Conservation (phyloP, 2,888 invertebrate species). For the Sepioteuthis lessoniana region DNA sequence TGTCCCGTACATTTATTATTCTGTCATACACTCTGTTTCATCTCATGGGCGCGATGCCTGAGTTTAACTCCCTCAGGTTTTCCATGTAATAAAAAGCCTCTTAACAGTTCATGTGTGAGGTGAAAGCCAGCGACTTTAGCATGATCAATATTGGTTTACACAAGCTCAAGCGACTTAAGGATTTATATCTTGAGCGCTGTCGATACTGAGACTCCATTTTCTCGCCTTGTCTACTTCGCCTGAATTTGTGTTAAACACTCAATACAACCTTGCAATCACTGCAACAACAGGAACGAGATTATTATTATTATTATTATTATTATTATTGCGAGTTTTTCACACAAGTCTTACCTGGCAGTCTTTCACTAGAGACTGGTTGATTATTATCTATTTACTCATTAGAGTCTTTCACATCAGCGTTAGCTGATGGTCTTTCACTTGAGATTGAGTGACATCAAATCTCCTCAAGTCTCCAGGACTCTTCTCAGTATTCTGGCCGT, state of each 20-base stretch:
- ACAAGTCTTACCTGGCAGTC: no score
- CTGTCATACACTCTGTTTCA: background rate
- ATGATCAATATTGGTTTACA: background rate
- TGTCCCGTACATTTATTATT: background rate
- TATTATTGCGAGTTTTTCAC: no score
- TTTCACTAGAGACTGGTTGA: no score
- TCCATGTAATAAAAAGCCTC: background rate
- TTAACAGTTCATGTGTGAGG: slow-evolving; percentile 19
- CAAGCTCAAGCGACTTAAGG: background rate
- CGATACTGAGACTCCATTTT: background rate
- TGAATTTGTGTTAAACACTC: background rate
- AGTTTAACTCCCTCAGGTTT: background rate
- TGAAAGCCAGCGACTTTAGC: background rate
- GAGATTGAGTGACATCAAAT: no score
- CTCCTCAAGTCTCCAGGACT: no score
- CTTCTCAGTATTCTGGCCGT: no score
- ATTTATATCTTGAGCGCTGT: background rate
- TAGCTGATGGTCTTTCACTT: no score
- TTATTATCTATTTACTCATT: no score
- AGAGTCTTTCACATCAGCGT: no score
- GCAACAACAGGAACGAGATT: no score
- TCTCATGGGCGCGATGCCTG: background rate
- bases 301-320: no score
- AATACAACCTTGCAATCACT: background rate
- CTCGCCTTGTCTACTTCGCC: background rate